Percentiles rank a stretch among this genome's conserved stretches.
Evolutionary conservation across 2,888 invertebrate species (phyloP).

Genomic region (Coenonympha arcania): DNA sequence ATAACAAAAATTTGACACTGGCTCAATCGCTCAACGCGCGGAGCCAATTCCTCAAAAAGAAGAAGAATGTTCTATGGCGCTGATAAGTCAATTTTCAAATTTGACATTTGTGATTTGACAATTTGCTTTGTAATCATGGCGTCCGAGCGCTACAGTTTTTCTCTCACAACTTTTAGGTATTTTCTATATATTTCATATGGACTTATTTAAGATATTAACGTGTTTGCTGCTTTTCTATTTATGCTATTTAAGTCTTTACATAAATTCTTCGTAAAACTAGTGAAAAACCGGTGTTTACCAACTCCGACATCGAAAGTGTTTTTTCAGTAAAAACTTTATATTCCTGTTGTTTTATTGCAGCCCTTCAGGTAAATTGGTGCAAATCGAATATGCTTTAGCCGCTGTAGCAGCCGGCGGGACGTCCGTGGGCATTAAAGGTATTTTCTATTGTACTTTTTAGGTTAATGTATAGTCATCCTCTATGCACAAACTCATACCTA

Average conservation of each 20-base stretch:
- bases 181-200: slow-evolving; percentile 18
- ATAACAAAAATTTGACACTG: no score
- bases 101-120: slow-evolving; percentile 31
- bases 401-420: slow-evolving; percentile 99
- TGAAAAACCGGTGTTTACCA: slow-evolving; percentile 14
- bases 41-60: no score
- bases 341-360: slow-evolving; percentile 72
- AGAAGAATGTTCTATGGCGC: not conserved
- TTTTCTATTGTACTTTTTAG: slow-evolving; percentile 24
- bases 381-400: slow-evolving; percentile 99
- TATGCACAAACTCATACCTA: no score
- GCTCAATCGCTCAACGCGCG: no score
- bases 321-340: slow-evolving; percentile 24
- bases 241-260: not conserved
- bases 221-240: not conserved
- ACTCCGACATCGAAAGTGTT: slow-evolving; percentile 19
- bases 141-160: slow-evolving; percentile 97
- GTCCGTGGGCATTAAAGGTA: slow-evolving; percentile 98
- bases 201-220: not conserved
- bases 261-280: not conserved
- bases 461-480: slow-evolving; percentile 35
- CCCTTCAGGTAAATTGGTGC: slow-evolving; percentile 99
- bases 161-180: slow-evolving; percentile 83
- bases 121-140: slow-evolving; percentile 84
- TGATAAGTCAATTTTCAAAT: not conserved